A percentile compares a stretch with the other conserved stretches of the same genome.
These are phyloP conservation scores for Beris morrisii DNA, from an alignment of 2,888 invertebrate genomes.

Conservation along the genomic window DNA sequence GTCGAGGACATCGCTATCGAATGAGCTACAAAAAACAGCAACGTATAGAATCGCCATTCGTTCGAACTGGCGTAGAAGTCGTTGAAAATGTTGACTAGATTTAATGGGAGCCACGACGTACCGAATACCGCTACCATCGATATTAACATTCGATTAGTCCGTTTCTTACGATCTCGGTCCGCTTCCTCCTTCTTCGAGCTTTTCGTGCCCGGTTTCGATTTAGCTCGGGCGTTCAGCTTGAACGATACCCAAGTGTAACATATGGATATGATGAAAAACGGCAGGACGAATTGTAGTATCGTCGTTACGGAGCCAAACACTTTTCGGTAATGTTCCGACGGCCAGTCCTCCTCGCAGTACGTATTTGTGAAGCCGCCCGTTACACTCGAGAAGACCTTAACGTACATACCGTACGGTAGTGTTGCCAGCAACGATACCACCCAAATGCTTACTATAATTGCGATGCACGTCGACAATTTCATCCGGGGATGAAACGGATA, in stretches of 20 bases:
- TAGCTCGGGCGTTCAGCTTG: conserved; percentile 80
- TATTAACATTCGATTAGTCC: conserved; percentile 96
- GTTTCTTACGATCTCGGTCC: conserved; percentile 84
- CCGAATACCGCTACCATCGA: conserved; percentile 97
- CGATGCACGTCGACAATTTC: conserved; percentile 82
- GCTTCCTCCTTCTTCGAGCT: conserved; percentile 85
- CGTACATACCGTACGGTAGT: conserved; percentile 74
- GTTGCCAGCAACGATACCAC: conserved; percentile 83
- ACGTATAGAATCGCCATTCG: conserved; percentile 78
- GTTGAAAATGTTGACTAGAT: conserved; percentile 83
- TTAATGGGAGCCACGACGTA: conserved; percentile 93
- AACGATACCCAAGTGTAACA: conserved; percentile 93
- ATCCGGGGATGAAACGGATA: conserved; percentile 93
- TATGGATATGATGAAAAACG: conserved; percentile 90
- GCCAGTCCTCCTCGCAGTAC: conserved; percentile 91
- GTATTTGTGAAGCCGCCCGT: conserved; percentile 52
- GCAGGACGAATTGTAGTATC: conserved; percentile 89
- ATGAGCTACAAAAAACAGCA: conserved; percentile 89
- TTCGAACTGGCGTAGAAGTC: conserved; percentile 76
- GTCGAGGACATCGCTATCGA: conserved; percentile 94
- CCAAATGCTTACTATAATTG: conserved; percentile 90
- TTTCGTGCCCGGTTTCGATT: conserved; percentile 81
- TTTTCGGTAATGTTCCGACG: conserved; percentile 74
- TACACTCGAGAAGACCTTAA: conserved; percentile 50
- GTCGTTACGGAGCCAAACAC: conserved; percentile 87